Percentiles rank a stretch among this genome's conserved stretches.
phyloP scores from a whole-genome alignment of 2,113 vertebrate species.

The Antennarius striatus region DNA sequence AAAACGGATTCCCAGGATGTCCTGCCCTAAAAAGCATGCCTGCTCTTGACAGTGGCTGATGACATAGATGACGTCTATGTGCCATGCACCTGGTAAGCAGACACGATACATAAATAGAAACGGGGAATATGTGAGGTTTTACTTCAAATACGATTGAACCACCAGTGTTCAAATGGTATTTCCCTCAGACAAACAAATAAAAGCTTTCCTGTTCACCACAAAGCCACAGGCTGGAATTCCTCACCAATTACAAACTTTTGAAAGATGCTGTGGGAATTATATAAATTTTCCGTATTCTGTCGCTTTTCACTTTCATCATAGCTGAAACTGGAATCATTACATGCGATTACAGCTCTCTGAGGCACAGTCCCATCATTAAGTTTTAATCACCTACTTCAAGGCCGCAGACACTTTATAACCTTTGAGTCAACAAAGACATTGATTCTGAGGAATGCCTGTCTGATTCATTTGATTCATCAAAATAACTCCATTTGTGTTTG shows the following conservation, averaged over 20 bases:
- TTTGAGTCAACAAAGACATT: conserved; percentile 15
- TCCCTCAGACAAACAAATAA: conserved; percentile 46
- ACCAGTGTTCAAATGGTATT: conserved; percentile 31
- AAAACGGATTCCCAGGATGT: not conserved
- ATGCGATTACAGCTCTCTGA: conserved; percentile 25
- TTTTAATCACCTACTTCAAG: conserved; percentile 40
- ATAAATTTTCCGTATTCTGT: conserved; percentile 24
- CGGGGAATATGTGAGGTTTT: conserved; percentile 28
- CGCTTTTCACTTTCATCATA: conserved; percentile 31
- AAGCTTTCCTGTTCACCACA: conserved; percentile 27
- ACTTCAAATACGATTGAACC: conserved; percentile 34
- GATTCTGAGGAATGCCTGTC: conserved; percentile 3
- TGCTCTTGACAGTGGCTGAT: not conserved
- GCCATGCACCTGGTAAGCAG: conserved; percentile 38
- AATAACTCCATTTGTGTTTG: not conserved
- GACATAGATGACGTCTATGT: not conserved
- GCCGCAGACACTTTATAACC: conserved; percentile 39
- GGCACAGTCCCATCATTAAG: conserved; percentile 15
- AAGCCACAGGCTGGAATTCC: conserved; percentile 31
- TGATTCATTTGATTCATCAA: not conserved
- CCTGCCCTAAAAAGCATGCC: not conserved
- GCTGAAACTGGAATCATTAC: conserved; percentile 16
- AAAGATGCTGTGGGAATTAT: conserved; percentile 11
- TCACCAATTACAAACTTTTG: conserved; percentile 14
- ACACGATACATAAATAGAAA: conserved; percentile 25